Evolutionary conservation across 2,888 invertebrate species (phyloP).

Genomic region (Leuctra nigra): DNA sequence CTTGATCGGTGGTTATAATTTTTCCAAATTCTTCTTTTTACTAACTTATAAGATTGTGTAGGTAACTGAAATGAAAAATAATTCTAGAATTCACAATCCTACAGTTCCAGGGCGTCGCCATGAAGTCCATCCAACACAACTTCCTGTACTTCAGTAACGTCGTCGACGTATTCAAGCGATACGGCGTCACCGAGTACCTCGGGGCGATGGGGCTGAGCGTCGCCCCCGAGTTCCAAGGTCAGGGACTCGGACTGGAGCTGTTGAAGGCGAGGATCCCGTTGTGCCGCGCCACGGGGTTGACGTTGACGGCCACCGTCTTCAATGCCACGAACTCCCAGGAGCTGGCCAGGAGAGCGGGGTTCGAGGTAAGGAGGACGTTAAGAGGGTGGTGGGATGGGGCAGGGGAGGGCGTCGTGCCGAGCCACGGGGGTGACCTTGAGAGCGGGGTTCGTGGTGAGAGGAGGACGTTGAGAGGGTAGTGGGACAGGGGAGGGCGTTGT

Average conservation of each 20-base stretch:
- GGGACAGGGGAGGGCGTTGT: no score
- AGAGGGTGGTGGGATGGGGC: no score
- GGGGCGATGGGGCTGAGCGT: slow-evolving; percentile 47
- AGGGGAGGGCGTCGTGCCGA: no score
- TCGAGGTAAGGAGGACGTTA: slow-evolving; percentile 10
- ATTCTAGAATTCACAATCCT: no score
- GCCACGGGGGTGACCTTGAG: no score
- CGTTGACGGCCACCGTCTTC: slow-evolving; percentile 23
- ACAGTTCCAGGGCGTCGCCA: slow-evolving; percentile 1
- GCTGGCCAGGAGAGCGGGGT: slow-evolving; percentile 16
- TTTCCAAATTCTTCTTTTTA: no score
- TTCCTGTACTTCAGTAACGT: slow-evolving; percentile 33
- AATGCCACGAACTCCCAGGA: slow-evolving; percentile 20
- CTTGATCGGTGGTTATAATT: no score
- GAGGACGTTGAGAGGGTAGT: no score
- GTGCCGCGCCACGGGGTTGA: slow-evolving; percentile 13
- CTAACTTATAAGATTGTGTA: no score
- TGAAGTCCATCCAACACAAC: not conserved
- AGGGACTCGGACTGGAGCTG: slow-evolving; percentile 42
- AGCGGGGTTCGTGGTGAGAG: slow-evolving; percentile 19
- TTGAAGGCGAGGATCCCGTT: slow-evolving; percentile 40
- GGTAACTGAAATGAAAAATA: no score
- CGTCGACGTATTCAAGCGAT: slow-evolving; percentile 42
- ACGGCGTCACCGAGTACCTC: slow-evolving; percentile 42
- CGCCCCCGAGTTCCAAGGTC: slow-evolving; percentile 42